A percentile compares a stretch with the other conserved stretches of the same genome.
phyloP scores from a whole-genome alignment of 2,113 vertebrate species.

The Fregata magnificens region DNA sequence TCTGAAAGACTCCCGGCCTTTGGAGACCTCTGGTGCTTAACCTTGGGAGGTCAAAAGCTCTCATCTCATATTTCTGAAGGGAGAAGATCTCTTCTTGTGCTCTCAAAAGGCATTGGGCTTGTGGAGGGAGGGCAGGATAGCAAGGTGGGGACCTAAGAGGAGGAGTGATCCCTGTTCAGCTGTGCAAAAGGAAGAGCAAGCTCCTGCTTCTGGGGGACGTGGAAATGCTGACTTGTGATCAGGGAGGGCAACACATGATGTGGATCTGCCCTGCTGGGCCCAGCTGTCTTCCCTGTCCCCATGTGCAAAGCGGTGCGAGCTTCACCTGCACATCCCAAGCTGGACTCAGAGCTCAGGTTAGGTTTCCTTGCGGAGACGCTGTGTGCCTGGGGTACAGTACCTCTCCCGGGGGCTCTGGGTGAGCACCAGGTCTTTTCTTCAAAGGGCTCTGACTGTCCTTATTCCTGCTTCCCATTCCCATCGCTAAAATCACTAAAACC shows the following conservation, averaged over 20 bases:
- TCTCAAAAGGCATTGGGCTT: background rate
- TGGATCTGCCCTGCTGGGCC: background rate
- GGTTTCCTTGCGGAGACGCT: background rate
- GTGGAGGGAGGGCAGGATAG: background rate
- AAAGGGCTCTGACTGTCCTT: background rate
- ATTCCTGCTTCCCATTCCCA: background rate
- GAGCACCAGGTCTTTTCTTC: background rate
- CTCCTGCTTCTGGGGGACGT: background rate
- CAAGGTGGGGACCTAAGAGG: background rate
- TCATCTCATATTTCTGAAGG: slow-evolving; percentile 4
- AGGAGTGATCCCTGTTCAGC: background rate
- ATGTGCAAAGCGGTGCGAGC: accelerated
- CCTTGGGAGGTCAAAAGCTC: slow-evolving; percentile 40
- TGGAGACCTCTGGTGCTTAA: slow-evolving; percentile 17
- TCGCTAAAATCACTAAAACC: background rate
- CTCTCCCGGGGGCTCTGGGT: background rate
- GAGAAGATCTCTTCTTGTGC: background rate
- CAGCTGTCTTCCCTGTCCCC: background rate
- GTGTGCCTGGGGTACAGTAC: background rate
- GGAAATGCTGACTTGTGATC: background rate
- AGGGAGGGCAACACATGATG: background rate
- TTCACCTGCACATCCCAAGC: background rate
- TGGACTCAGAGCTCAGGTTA: background rate
- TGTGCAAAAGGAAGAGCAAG: background rate
- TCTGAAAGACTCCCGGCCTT: background rate